A percentile compares a stretch with the other conserved stretches of the same genome.
phyloP scores from a whole-genome alignment of 2,113 vertebrate species.

The Lates calcarifer region DNA sequence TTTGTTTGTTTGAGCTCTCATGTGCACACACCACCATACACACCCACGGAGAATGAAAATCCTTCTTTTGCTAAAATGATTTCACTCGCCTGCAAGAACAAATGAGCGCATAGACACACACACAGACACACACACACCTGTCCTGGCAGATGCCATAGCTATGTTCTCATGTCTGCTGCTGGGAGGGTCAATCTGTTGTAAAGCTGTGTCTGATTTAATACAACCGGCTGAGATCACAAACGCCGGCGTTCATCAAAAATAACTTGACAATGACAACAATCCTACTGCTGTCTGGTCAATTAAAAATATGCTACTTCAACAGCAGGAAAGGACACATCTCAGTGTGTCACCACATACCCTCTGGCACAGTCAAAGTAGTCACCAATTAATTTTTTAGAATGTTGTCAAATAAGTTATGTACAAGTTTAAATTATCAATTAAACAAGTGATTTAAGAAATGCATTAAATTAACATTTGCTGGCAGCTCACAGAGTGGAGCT shows the following conservation, averaged over 20 bases:
- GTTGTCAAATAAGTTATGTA: conserved; percentile 23
- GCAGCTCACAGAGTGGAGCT: no score
- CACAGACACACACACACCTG: conserved; percentile 62
- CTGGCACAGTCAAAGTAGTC: neutral
- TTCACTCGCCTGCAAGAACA: conserved; percentile 46
- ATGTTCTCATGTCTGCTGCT: conserved; percentile 73
- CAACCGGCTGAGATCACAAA: conserved; percentile 74
- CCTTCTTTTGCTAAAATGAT: conserved; percentile 44
- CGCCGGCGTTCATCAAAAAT: conserved; percentile 52
- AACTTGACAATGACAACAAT: conserved; percentile 61
- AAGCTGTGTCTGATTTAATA: conserved; percentile 81
- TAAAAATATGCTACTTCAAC: conserved; percentile 43
- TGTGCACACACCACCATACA: conserved; percentile 11
- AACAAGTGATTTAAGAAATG: neutral
- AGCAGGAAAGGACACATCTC: conserved; percentile 30
- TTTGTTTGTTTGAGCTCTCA: conserved; percentile 29
- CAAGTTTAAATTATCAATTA: neutral
- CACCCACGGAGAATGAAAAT: conserved; percentile 36
- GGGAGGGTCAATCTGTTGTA: conserved; percentile 67
- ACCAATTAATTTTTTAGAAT: conserved; percentile 22
- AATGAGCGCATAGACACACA: conserved; percentile 17
- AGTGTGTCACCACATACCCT: conserved; percentile 4
- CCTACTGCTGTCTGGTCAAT: conserved; percentile 51
- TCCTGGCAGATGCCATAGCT: conserved; percentile 73
- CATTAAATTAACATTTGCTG: no score